phyloP scores from a whole-genome alignment of 2,113 vertebrate species.

The Cebus imitator region DNA sequence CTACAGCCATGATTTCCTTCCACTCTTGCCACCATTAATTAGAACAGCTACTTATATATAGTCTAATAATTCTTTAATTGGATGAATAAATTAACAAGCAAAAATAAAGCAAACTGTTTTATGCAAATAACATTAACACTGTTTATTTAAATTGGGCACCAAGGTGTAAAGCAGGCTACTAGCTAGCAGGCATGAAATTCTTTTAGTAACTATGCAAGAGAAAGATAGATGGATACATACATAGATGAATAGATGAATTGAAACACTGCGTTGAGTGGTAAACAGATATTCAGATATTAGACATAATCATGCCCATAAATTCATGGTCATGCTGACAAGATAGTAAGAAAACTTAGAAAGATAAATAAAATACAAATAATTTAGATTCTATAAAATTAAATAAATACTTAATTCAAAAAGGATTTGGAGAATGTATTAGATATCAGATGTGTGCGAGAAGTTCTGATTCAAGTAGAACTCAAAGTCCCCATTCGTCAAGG shows the following conservation, averaged over 20 bases:
- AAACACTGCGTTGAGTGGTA: not conserved
- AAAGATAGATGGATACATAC: not conserved
- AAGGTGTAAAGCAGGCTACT: not conserved
- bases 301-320: not conserved
- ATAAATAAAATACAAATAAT: not conserved
- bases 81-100: conserved; percentile 34
- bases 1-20: not conserved
- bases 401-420: not conserved
- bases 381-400: not conserved
- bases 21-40: not conserved
- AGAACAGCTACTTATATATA: conserved; percentile 12
- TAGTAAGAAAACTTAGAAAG: not conserved
- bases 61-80: conserved; percentile 43
- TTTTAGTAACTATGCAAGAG: not conserved
- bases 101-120: not conserved
- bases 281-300: not conserved
- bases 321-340: not conserved
- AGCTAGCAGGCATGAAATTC: not conserved
- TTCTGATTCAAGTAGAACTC: not conserved
- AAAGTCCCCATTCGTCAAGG: not conserved
- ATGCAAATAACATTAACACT: conserved; percentile 35
- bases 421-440: not conserved
- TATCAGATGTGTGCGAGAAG: not conserved
- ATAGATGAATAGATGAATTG: not conserved
- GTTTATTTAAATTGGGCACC: not conserved